Percentiles rank a stretch among this genome's conserved stretches.
Conservation (phyloP, 2,888 invertebrate species). For the Drosophila yooni region DNA sequence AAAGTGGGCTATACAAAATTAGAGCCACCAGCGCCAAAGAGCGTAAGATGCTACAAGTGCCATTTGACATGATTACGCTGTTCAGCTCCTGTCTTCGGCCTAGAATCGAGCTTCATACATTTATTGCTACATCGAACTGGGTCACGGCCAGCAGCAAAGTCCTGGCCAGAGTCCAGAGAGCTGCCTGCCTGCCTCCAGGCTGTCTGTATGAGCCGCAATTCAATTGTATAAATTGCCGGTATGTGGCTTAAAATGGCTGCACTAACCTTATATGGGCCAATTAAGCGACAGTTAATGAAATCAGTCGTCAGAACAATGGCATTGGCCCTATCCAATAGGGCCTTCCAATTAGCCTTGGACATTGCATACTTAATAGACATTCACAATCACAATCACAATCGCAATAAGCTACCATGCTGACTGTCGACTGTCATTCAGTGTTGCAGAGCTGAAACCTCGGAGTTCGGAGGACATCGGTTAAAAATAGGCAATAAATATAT, state of each 20-base stretch:
- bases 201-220: slow-evolving; percentile 13
- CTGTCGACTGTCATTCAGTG: not conserved
- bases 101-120: not conserved
- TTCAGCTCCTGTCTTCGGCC: not conserved
- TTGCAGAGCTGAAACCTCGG: not conserved
- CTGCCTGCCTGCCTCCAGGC: not conserved
- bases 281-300: slow-evolving; percentile 49
- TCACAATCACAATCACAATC: slow-evolving; percentile 20
- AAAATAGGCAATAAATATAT: slow-evolving; percentile 7
- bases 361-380: slow-evolving; percentile 27
- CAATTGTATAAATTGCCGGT: slow-evolving; percentile 33
- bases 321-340: slow-evolving; percentile 5
- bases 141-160: slow-evolving; percentile 9
- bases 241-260: slow-evolving; percentile 15
- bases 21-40: slow-evolving; percentile 5
- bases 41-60: slow-evolving; percentile 24
- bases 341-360: slow-evolving; percentile 21
- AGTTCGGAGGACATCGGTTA: not conserved
- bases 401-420: slow-evolving; percentile 3
- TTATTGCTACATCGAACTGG: not conserved
- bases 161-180: slow-evolving; percentile 1
- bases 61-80: slow-evolving; percentile 2
- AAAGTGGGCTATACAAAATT: slow-evolving; percentile 28
- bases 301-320: slow-evolving; percentile 22
- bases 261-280: slow-evolving; percentile 43